Evolutionary conservation across 2,888 invertebrate genomes (phyloP).

Genomic region (Bedellia somnulentella): DNA sequence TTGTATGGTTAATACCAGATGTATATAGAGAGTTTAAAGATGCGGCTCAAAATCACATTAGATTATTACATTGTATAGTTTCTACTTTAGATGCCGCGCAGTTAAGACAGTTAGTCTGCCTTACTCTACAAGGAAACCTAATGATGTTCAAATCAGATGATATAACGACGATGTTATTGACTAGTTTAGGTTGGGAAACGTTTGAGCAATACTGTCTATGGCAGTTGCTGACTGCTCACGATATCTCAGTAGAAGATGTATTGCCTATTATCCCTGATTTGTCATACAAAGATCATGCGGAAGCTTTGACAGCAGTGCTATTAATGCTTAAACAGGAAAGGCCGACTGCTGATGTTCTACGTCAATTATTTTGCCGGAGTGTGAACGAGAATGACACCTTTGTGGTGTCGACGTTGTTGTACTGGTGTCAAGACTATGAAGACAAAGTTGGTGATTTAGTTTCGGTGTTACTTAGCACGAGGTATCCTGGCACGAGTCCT

Average conservation of each 20-base stretch:
- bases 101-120: slow-evolving; percentile 87
- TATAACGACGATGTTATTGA: slow-evolving; percentile 72
- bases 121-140: slow-evolving; percentile 85
- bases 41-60: slow-evolving; percentile 83
- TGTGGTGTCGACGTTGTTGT: slow-evolving; percentile 88
- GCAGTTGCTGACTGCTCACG: slow-evolving; percentile 94
- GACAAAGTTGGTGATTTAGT: slow-evolving; percentile 84
- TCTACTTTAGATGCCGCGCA: slow-evolving; percentile 89
- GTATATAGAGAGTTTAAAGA: slow-evolving; percentile 89
- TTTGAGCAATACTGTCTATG: slow-evolving; percentile 97
- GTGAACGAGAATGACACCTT: slow-evolving; percentile 81
- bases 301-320: slow-evolving; percentile 88
- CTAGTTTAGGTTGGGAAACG: slow-evolving; percentile 93
- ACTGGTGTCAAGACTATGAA: slow-evolving; percentile 92
- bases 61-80: slow-evolving; percentile 85
- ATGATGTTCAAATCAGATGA: slow-evolving; percentile 82
- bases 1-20: slow-evolving; percentile 92
- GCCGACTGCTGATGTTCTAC: slow-evolving; percentile 83
- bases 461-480: slow-evolving; percentile 74
- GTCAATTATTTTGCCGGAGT: slow-evolving; percentile 78
- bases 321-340: slow-evolving; percentile 90
- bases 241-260: slow-evolving; percentile 89
- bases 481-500: slow-evolving; percentile 86
- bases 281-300: slow-evolving; percentile 83
- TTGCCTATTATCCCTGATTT: slow-evolving; percentile 75